phyloP scores from a whole-genome alignment of 1,140 invertebrate genomes.

The Leptestheria dahalacensis region DNA sequence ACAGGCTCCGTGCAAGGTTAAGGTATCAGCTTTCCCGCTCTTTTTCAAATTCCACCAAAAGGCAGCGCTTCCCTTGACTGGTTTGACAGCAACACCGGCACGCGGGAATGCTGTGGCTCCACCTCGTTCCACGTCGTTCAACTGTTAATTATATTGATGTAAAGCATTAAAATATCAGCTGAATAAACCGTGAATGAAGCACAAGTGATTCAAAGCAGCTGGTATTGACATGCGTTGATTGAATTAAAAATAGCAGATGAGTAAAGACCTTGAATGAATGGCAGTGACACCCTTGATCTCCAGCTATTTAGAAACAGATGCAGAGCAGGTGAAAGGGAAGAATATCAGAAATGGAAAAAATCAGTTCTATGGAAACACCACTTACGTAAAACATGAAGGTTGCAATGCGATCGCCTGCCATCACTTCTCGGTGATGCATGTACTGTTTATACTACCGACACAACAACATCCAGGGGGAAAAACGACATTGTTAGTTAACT shows the following conservation, averaged over 20 bases:
- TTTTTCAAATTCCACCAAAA: constrained; percentile 26
- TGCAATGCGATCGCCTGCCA: constrained; percentile 37
- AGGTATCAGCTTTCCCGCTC: constrained; percentile 20
- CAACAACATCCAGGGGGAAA: too few relatives aligned
- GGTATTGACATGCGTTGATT: too few relatives aligned
- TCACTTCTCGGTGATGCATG: constrained; percentile 19
- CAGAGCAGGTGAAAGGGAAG: too few relatives aligned
- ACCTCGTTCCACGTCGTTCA: constrained; percentile 23
- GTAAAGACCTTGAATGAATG: too few relatives aligned
- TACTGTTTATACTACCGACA: neutral
- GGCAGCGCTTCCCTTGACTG: constrained; percentile 23
- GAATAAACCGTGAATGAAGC: too few relatives aligned
- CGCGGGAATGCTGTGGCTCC: constrained; percentile 28
- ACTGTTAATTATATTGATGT: constrained; percentile 15
- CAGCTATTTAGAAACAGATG: too few relatives aligned
- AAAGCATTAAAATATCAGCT: too few relatives aligned
- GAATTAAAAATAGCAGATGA: too few relatives aligned
- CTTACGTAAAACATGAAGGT: constrained; percentile 43
- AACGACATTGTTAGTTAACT: too few relatives aligned
- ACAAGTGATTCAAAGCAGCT: too few relatives aligned
- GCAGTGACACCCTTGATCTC: too few relatives aligned
- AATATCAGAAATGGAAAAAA: too few relatives aligned
- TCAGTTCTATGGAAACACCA: constrained; percentile 15
- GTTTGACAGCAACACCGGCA: constrained; percentile 23
- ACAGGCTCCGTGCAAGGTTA: constrained; percentile 25